Evolutionary conservation across 2,888 invertebrate species (phyloP).

Genomic region (Campoletis raptor): DNA sequence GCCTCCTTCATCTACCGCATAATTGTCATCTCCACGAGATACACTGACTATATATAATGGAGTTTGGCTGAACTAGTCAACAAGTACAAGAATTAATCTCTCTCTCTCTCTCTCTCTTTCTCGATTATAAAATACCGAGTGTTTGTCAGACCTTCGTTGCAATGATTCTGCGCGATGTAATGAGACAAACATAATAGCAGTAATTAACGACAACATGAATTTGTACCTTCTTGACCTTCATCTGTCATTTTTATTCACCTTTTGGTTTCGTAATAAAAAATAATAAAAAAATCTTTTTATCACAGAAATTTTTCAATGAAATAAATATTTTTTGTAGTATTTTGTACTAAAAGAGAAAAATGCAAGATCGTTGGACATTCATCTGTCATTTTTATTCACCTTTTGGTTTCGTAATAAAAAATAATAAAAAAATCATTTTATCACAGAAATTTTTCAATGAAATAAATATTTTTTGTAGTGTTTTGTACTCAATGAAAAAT

Average conservation of each 20-base stretch:
- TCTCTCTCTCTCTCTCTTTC: background rate
- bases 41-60: background rate
- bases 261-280: background rate
- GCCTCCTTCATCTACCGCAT: conserved; percentile 52
- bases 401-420: background rate
- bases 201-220: conserved; percentile 25
- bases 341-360: background rate
- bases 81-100: conserved; percentile 54
- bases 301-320: background rate
- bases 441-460: background rate
- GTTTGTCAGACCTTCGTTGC: conserved; percentile 24
- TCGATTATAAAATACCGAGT: background rate
- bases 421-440: background rate
- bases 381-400: background rate
- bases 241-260: background rate
- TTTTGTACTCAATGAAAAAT: background rate
- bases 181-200: conserved; percentile 17
- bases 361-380: background rate
- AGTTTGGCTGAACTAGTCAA: conserved; percentile 54
- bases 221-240: background rate
- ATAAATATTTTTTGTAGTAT: background rate
- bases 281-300: background rate
- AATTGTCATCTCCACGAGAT: conserved; percentile 45
- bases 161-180: conserved; percentile 35
- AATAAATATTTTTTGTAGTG: background rate